Evolutionary conservation across 2,888 invertebrate species (phyloP), one percentile per base, ranked within the genome.

Genomic region (Anarsia innoxiella): DNA sequence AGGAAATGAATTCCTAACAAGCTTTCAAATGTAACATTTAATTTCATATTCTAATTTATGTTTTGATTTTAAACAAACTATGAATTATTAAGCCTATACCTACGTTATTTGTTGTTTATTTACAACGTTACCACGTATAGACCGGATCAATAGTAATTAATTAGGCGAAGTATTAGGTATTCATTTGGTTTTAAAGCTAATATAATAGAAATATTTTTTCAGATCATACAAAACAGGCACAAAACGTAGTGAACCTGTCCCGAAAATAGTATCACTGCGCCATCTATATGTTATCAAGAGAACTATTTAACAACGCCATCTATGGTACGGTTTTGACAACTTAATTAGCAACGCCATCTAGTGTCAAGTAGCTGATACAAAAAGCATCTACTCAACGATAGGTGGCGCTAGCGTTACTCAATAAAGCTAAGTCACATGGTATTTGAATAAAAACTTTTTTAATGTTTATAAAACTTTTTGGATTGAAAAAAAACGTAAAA

Each of bases 321-420:
- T 32, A 8, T 12, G 12, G 13, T 31, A 11, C 19, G 4, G 8
- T 8, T 19, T 8, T 19, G 8, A 19, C 19, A 19, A 19, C 19
- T 19, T n/a, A 19, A 19, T 32, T n/a, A 15, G 14, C 9, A 23
- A 11, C 46, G 61, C 49, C 52, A 60, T 50, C 59, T 52, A 34
- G 30, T 6, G 15, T 23, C 9, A 5, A 15, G n/a, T 23, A 16
- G 15, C 30, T 13, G n/a, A n/a, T n/a, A n/a, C n/a, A n/a, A n/a
- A n/a, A n/a, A n/a, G n/a, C n/a, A n/a, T n/a, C 37, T 40, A 42
- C 26, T 40, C 3, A 23, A 12, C 32, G n/a, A 35, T 39, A 50
- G 49, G 44, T 44, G 48, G 36, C 49, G 41, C 29, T 37, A n/a
- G n/a, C n/a, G n/a, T n/a, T n/a, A n/a, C n/a, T n/a, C n/a, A n/a